Percentiles rank a stretch among this genome's conserved stretches.
Conservation (phyloP, 1,140 invertebrate species). For the Drosophila trapezifrons region DNA sequence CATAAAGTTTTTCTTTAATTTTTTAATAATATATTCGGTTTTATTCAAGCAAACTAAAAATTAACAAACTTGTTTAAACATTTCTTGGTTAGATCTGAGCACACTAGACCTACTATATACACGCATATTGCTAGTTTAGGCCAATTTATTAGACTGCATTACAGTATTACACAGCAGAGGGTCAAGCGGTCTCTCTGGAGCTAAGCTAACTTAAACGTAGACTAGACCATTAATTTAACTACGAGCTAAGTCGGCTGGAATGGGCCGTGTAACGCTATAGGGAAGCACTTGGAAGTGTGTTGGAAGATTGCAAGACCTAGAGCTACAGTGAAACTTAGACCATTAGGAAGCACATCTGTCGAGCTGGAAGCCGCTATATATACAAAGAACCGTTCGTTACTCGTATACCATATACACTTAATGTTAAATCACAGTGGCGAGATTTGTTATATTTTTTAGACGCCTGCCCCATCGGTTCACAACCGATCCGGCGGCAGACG, state of each 20-base stretch:
- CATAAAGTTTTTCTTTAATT: neutral
- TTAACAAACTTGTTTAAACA: slow-evolving; percentile 76
- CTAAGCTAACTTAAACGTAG: slow-evolving; percentile 64
- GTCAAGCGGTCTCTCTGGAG: slow-evolving; percentile 31
- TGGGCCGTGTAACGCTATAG: slow-evolving; percentile 55
- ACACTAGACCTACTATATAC: slow-evolving; percentile 49
- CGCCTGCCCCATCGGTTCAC: slow-evolving; percentile 64
- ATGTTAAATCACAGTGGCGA: slow-evolving; percentile 78
- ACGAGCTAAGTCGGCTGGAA: slow-evolving; percentile 61
- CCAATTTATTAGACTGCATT: slow-evolving; percentile 52
- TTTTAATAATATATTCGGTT: slow-evolving; percentile 42
- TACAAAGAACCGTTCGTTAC: slow-evolving; percentile 52
- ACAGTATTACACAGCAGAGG: slow-evolving; percentile 49
- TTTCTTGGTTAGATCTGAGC: slow-evolving; percentile 39
- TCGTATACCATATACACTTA: slow-evolving; percentile 57
- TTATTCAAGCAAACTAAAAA: slow-evolving; percentile 77
- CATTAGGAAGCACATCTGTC: slow-evolving; percentile 76
- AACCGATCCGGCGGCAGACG: slow-evolving; percentile 57
- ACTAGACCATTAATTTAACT: slow-evolving; percentile 81
- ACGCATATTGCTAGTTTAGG: slow-evolving; percentile 42
- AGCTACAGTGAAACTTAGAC: slow-evolving; percentile 52
- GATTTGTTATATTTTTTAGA: slow-evolving; percentile 67
- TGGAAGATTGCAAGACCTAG: slow-evolving; percentile 64
- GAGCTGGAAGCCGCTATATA: slow-evolving; percentile 47
- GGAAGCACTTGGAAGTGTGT: slow-evolving; percentile 78